These are phyloP conservation scores for Indri indri DNA, from an alignment of 2,113 vertebrate species.

Conservation along the genomic window DNA sequence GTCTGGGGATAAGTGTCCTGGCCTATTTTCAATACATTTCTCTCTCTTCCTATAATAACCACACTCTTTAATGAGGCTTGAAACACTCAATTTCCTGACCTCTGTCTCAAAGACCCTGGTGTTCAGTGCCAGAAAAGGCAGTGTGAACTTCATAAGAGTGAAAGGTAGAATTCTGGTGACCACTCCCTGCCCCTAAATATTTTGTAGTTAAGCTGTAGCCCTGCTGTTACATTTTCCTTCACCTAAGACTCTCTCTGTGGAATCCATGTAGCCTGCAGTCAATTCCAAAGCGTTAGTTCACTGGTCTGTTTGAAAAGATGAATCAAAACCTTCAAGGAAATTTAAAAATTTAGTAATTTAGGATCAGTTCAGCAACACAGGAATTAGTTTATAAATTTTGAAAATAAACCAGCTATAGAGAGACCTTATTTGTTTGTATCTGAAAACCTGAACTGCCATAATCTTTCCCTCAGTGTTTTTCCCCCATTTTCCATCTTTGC, in stretches of 20 bases:
- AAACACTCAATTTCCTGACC: conserved; percentile 38
- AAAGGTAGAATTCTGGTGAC: neutral
- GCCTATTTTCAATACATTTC: conserved; percentile 41
- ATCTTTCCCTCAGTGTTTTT: neutral
- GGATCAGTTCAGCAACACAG: neutral
- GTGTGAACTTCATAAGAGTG: neutral
- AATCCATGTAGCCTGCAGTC: neutral
- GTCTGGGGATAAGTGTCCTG: neutral
- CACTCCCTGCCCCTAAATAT: neutral
- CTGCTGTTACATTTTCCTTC: neutral
- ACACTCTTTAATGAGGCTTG: conserved; percentile 54
- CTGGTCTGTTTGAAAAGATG: neutral
- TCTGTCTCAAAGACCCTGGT: conserved; percentile 27
- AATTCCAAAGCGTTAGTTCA: neutral
- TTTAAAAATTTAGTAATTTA: neutral
- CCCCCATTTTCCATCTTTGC: neutral
- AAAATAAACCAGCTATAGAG: neutral
- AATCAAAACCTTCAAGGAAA: neutral
- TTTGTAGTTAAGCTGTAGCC: neutral
- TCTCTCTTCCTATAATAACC: conserved; percentile 35
- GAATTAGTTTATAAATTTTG: neutral
- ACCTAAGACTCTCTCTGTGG: neutral
- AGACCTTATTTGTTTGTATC: neutral
- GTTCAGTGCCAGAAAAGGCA: neutral
- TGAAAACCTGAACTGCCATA: neutral